Conservation (phyloP, 2,888 invertebrate genomes). For the Epinotia nisella region DNA sequence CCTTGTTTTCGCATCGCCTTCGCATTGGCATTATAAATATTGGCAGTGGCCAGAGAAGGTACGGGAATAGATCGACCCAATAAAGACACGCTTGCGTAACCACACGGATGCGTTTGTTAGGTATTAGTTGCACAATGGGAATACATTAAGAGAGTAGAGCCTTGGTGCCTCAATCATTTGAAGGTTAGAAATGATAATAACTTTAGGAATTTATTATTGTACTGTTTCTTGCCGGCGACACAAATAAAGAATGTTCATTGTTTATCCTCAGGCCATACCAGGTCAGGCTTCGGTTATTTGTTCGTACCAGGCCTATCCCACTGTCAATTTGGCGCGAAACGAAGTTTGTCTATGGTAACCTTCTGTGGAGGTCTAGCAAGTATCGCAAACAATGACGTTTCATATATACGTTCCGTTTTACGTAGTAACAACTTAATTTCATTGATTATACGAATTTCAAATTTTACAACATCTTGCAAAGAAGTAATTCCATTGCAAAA, state of each 20-base stretch:
- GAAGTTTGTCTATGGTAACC: too few species aligned
- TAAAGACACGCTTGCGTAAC: conserved; percentile 76
- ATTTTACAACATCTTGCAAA: too few species aligned
- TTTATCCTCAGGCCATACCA: too few species aligned
- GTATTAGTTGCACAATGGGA: conserved; percentile 65
- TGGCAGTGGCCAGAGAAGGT: conserved; percentile 65
- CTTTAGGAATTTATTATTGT: neutral
- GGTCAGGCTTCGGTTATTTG: too few species aligned
- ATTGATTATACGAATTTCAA: too few species aligned
- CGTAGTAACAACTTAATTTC: too few species aligned
- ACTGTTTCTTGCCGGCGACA: neutral
- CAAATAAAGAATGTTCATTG: neutral
- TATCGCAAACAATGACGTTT: too few species aligned
- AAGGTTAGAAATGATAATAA: neutral
- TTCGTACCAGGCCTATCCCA: too few species aligned
- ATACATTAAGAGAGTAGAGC: conserved; percentile 46
- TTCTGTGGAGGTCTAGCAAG: too few species aligned
- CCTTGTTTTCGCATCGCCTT: conserved; percentile 45
- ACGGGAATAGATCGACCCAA: conserved; percentile 78
- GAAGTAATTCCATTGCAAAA: too few species aligned
- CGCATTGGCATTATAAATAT: conserved; percentile 60
- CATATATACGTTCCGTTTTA: too few species aligned
- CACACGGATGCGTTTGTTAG: conserved; percentile 64
- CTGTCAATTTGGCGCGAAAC: too few species aligned
- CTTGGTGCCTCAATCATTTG: neutral